phyloP scores from a whole-genome alignment of 2,113 vertebrate genomes.

The Serinus canaria region DNA sequence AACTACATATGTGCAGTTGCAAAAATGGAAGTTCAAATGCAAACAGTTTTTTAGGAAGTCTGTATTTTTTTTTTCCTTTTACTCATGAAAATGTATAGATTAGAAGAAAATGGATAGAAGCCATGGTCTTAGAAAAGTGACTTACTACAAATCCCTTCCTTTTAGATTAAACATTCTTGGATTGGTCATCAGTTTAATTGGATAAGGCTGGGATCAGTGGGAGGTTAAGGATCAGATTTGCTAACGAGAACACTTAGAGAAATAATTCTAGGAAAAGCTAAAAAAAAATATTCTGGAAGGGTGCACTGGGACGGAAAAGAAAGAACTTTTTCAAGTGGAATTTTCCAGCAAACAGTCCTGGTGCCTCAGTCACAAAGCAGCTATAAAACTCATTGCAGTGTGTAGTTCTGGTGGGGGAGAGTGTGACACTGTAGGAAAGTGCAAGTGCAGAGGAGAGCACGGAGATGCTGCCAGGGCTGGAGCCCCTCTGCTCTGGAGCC shows the following conservation, averaged over 20 bases:
- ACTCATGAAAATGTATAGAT: background rate
- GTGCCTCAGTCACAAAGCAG: background rate
- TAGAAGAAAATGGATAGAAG: background rate
- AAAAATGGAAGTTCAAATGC: background rate
- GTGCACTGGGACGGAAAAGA: background rate
- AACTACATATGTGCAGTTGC: fast-evolving
- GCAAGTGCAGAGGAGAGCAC: background rate
- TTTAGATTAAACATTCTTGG: background rate
- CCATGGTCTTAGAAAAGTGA: background rate
- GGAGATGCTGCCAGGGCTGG: background rate
- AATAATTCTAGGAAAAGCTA: background rate
- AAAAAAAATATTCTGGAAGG: background rate
- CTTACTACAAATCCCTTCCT: background rate
- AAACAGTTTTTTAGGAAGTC: background rate
- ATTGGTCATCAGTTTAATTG: background rate
- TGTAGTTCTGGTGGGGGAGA: fast-evolving
- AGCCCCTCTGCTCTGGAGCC: background rate
- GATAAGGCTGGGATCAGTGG: background rate
- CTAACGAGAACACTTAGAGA: background rate
- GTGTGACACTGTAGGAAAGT: background rate
- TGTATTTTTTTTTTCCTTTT: background rate
- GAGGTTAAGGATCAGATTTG: background rate
- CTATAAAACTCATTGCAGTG: background rate
- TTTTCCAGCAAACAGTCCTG: background rate
- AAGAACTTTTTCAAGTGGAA: background rate